These are phyloP conservation scores for Pristionchus arcanus DNA, from an alignment of 2,888 invertebrate genomes.

Conservation along the genomic window DNA sequence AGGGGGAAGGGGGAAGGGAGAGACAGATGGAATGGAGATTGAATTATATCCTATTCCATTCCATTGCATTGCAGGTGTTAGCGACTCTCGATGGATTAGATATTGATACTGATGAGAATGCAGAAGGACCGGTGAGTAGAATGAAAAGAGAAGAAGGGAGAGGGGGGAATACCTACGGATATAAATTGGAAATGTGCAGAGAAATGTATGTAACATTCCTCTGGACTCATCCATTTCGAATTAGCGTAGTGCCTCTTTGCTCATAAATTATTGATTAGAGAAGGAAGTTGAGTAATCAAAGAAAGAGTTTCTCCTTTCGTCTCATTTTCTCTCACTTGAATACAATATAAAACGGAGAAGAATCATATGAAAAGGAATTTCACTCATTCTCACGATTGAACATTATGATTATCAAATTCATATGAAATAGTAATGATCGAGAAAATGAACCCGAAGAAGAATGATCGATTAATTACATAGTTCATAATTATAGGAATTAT, in stretches of 20 bases:
- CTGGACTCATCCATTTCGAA: slow-evolving; percentile 22
- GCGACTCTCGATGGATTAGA: slow-evolving; percentile 77
- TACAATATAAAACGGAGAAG: slow-evolving; percentile 2
- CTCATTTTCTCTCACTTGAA: neutral
- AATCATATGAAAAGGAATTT: neutral
- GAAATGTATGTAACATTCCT: neutral
- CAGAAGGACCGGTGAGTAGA: slow-evolving; percentile 66
- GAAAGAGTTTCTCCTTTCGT: slow-evolving; percentile 4
- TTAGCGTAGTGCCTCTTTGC: slow-evolving; percentile 77
- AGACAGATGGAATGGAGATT: neutral
- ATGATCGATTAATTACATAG: neutral
- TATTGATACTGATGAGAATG: slow-evolving; percentile 72
- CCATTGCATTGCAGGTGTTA: slow-evolving; percentile 66
- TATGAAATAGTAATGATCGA: neutral
- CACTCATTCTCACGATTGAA: slow-evolving; percentile 4
- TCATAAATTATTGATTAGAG: slow-evolving; percentile 81
- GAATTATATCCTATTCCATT: neutral
- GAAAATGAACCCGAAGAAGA: neutral
- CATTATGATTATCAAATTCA: neutral
- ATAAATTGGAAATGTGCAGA: slow-evolving; percentile 13
- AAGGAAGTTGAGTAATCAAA: slow-evolving; percentile 35
- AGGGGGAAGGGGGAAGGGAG: neutral
- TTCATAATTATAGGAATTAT: slow-evolving; percentile 68
- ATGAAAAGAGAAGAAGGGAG: neutral
- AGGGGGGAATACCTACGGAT: neutral